These are phyloP conservation scores for Oryzias woworae DNA, from an alignment of 2,113 vertebrate genomes.

Conservation along the genomic window DNA sequence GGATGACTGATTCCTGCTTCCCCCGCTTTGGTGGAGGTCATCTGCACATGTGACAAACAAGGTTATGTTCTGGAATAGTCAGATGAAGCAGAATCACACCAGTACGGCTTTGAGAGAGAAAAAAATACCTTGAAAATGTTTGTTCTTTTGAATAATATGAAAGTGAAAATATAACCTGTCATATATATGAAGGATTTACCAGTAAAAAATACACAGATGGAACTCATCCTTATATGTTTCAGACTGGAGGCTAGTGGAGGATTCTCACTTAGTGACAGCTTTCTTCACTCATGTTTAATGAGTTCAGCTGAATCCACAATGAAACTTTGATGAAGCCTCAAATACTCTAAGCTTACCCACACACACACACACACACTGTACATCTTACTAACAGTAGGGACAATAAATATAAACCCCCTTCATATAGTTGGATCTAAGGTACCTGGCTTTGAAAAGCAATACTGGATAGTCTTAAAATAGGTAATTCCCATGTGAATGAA, in stretches of 20 bases:
- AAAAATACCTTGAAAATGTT: neutral
- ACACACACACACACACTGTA: conserved; percentile 16
- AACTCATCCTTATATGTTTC: conserved; percentile 3
- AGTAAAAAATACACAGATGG: neutral
- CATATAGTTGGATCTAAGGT: conserved; percentile 9
- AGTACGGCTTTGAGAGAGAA: neutral
- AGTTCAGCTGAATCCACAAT: conserved; percentile 46
- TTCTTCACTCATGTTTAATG: conserved; percentile 55
- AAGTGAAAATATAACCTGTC: neutral
- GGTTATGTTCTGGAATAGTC: neutral
- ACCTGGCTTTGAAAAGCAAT: conserved; percentile 18
- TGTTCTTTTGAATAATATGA: too few relatives aligned
- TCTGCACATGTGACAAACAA: conserved; percentile 1
- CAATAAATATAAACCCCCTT: neutral
- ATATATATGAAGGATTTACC: neutral
- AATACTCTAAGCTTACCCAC: conserved; percentile 25
- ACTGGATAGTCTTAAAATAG: conserved; percentile 22
- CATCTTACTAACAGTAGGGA: neutral
- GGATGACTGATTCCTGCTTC: neutral
- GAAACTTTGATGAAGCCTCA: conserved; percentile 61
- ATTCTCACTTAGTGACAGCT: conserved; percentile 24
- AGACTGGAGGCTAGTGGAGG: conserved; percentile 19
- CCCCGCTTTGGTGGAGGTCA: conserved; percentile 12
- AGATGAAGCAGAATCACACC: neutral
- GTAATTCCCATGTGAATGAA: conserved; percentile 40